These are phyloP conservation scores for Lithophane socia DNA, from an alignment of 2,888 invertebrate species.

Conservation along the genomic window DNA sequence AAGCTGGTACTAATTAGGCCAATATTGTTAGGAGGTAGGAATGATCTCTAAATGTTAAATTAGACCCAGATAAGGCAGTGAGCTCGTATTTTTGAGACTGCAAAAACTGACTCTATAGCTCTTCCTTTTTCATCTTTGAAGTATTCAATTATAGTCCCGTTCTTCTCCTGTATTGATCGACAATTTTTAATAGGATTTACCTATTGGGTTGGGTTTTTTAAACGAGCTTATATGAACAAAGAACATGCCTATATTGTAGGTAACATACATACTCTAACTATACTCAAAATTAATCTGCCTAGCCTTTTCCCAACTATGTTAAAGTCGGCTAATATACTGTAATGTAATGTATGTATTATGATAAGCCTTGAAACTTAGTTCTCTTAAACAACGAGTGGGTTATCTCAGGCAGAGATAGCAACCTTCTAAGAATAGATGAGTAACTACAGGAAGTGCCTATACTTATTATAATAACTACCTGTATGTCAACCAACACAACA, in stretches of 20 bases:
- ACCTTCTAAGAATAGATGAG: background rate
- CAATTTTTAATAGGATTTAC: too few relatives aligned
- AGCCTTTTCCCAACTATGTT: too few relatives aligned
- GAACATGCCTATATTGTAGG: background rate
- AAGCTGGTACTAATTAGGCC: background rate
- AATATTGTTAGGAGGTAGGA: background rate
- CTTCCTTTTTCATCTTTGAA: background rate
- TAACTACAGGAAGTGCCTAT: conserved; percentile 23
- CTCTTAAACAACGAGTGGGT: background rate
- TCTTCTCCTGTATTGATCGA: background rate
- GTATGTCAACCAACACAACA: conserved; percentile 39
- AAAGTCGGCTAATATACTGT: background rate
- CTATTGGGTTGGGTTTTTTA: too few relatives aligned
- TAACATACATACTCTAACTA: background rate
- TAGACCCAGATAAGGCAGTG: background rate
- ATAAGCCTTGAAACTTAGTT: background rate
- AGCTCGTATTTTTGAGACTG: background rate
- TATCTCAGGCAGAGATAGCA: background rate
- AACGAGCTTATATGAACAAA: background rate
- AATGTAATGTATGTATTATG: background rate
- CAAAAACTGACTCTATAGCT: too few relatives aligned
- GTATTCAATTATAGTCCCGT: background rate
- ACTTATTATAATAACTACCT: conserved; percentile 16
- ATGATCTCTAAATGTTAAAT: background rate
- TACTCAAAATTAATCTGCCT: too few relatives aligned